A percentile compares a stretch with the other conserved stretches of the same genome.
Conservation (phyloP, 2,113 vertebrate genomes). For the Chitala chitala region DNA sequence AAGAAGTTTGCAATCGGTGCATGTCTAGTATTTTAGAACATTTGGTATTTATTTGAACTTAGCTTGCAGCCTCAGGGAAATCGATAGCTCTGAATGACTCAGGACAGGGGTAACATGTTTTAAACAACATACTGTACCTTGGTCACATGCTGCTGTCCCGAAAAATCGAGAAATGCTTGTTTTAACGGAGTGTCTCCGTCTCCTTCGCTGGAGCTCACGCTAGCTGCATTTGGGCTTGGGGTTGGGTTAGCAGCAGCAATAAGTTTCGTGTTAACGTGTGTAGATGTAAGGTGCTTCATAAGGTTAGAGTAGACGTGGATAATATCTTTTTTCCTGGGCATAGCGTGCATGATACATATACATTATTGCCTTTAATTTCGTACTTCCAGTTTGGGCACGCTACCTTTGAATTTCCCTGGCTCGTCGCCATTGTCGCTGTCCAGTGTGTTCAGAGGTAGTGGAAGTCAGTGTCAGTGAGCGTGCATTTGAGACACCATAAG, state of each 20-base stretch:
- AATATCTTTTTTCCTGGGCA: slow-evolving; percentile 14
- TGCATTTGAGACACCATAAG: not conserved
- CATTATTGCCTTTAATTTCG: slow-evolving; percentile 8
- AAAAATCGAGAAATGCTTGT: too few species aligned
- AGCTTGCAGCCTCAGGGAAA: too few species aligned
- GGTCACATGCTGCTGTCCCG: not conserved
- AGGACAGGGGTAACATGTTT: not conserved
- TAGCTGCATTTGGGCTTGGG: slow-evolving; percentile 1
- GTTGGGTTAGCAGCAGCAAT: too few species aligned
- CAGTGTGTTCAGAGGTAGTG: not conserved
- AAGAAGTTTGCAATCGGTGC: too few species aligned
- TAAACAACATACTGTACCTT: slow-evolving; percentile 6
- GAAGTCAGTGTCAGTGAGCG: too few species aligned
- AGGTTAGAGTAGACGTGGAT: slow-evolving; percentile 16
- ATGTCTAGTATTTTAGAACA: slow-evolving; percentile 10
- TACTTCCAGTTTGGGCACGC: slow-evolving; percentile 9
- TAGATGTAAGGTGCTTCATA: slow-evolving; percentile 14
- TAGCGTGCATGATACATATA: slow-evolving; percentile 9
- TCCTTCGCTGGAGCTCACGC: slow-evolving; percentile 5
- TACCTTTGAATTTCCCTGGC: slow-evolving; percentile 6
- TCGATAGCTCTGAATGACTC: slow-evolving; percentile 15
- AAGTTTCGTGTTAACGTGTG: too few species aligned
- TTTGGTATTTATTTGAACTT: slow-evolving; percentile 7
- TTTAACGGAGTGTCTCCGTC: not conserved
- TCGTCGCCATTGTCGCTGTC: slow-evolving; percentile 9